Percentiles rank a stretch among this genome's conserved stretches.
Evolutionary conservation across 2,888 invertebrate genomes (phyloP).

Genomic region (Beris morrisii): DNA sequence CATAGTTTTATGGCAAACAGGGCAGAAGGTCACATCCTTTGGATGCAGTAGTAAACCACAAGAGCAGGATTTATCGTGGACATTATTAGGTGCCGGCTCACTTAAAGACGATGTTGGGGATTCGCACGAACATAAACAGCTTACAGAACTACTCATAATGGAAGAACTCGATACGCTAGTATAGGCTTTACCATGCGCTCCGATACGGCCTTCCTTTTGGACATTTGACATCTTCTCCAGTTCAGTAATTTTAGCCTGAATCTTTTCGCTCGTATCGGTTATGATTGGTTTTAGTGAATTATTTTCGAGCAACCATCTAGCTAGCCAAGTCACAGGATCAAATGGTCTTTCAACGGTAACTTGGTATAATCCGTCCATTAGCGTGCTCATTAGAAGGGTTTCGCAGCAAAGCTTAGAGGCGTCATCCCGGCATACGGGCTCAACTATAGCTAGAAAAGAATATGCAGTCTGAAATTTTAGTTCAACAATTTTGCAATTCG

Average conservation of each 20-base stretch:
- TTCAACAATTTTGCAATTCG: constrained; percentile 18
- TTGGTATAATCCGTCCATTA: constrained; percentile 65
- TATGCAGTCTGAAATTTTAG: neutral
- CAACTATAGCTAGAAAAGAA: constrained; percentile 67
- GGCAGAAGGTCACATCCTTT: constrained; percentile 24
- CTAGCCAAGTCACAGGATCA: constrained; percentile 77
- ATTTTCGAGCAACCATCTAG: constrained; percentile 72
- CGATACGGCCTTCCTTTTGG: neutral
- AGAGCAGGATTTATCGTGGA: constrained; percentile 7
- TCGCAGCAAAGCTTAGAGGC: constrained; percentile 71
- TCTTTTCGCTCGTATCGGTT: constrained; percentile 37
- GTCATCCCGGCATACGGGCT: constrained; percentile 67
- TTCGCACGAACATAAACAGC: constrained; percentile 7
- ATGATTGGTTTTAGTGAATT: constrained; percentile 72
- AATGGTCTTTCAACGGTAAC: constrained; percentile 71
- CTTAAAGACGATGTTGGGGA: neutral
- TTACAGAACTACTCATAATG: constrained; percentile 1
- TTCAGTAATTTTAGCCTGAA: constrained; percentile 24
- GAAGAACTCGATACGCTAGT: neutral
- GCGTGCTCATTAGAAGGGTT: constrained; percentile 65
- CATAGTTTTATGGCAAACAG: constrained; percentile 30
- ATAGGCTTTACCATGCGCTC: neutral
- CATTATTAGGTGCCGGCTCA: neutral
- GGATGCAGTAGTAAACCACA: constrained; percentile 9
- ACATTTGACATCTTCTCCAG: neutral